Base-by-base conservation (phyloP, 2,888 invertebrate species). In the Epistrophella euchroma region DNA sequence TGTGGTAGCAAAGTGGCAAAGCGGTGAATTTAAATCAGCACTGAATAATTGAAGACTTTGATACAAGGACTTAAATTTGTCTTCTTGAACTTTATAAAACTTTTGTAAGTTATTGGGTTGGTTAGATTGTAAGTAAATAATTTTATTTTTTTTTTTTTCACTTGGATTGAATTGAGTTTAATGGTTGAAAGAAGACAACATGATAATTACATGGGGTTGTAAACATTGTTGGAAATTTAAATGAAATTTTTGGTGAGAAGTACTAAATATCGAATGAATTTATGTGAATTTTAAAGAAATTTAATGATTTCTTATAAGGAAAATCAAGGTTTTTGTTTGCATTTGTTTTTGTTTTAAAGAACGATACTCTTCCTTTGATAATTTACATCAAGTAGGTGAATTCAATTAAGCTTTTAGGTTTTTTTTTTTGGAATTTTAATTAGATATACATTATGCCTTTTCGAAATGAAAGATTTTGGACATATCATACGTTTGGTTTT, bases 11-110 rank as follows among this genome's bases (percentile, higher is more conserved):
- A 84, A 84, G 64, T 74, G 80, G 80, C 84, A 76, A 81, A 85
- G 72, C 72, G 80, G 75, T 75, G 71, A 79, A 84, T 84, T 79
- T 84, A 84, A 80, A 84, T 80, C 80, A 84, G 64, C 75, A 76
- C 77, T 77, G 81, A 85, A 81, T 86, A 86, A 86, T 86, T 81
- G 81, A 85, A 80, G 80, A 56, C 80, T 75, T 60, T 80, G 84
- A 80, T 75, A 85, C 55, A 68, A 68, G 72, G 79, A 60, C 71
- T 80, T 68, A 72, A 52, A 72, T 75, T 76, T 76, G 80, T 64
- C 55, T 58, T 58, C 17, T 85, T 77, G 75, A 76, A 80, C 71
- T 72, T 66, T 76, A 55, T 72, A 71, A 37, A 74, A 74, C 70
- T 66, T 25, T 32, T 43, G 50, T 43, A 37, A 52, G 62, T 78